Evolutionary conservation across 2,888 invertebrate species (phyloP), one percentile per base, ranked within the genome.

Genomic region (Heliconius cydno): DNA sequence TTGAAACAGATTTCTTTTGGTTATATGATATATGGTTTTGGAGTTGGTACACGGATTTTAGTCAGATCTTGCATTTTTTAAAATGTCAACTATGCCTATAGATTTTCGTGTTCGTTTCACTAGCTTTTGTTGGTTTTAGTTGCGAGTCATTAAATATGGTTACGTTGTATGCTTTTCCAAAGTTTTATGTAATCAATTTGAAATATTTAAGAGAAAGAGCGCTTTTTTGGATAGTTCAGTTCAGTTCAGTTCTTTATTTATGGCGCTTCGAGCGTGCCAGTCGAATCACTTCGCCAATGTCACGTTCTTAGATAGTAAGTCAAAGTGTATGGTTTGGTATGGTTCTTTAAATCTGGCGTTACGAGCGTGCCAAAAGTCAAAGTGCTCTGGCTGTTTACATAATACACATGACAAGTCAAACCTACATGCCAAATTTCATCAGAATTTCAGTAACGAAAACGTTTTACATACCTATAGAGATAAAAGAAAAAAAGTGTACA

Each of bases 11-110:
- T 15, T 71, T n/a, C 22, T 71, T 63, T 71, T 30, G n/a, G 30
- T 52, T 15, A 68, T n/a, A 68, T 76, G 76, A 76, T 68, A 13
- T 66, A 66, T 67, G 30, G 76, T 5, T 52, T 76, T 19, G 19
- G 46, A 30, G 34, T 67, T 22, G 46, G 46, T 46, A 46, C 34
- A 67, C 67, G 67, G 30, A 4, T 67, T 34, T 12, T 10, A 34
- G 15, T 12, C 34, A 19, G 34, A 67, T 67, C 22, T 34, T 67
- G 67, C 22, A 22, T 67, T 67, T 67, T 63, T 34, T 22, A 34
- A 22, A 67, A 57, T 67, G 25, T n/a, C 25, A 25, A 22, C 22
- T 34, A 34, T n/a, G 38, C n/a, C 68, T 38, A 68, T 38, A 68
- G 22, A n/a, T 19, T 67, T n/a, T 67, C 7, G 6, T 68, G 34